Base-by-base conservation (phyloP, 2,888 invertebrate genomes). In the Agrotis puta region DNA sequence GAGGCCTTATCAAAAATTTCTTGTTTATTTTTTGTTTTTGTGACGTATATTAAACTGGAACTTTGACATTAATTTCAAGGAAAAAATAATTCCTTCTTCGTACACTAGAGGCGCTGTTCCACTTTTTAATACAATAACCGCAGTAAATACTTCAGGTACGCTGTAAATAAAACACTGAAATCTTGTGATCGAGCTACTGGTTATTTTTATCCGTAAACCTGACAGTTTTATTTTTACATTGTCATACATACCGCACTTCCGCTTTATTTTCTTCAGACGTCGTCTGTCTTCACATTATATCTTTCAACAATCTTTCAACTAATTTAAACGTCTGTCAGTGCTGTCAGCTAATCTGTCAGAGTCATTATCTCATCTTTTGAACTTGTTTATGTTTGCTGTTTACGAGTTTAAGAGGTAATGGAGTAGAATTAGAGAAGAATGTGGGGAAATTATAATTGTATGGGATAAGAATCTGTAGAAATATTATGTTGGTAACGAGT, bases 301-400 rank as follows among this genome's bases (percentile, higher is more conserved):
- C 50, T 74, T 57, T 65, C 65, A 50, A 18, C 33, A 20, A 54
- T 39, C 64, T 76, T 62, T 79, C 51, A 74, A 74, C 66, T 47
- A 71, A 74, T 83, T 77, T 72, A 58, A 77, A 67, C 77, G 63
- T 61, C 70, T 70, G 61, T 67, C 72, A 66, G 51, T 48, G 16
- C 47, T 22, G 45, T 43, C 53, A 62, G 53, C 59, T 64, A 68
- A 70, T 65, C 69, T 78, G 73, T 73, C 70, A 63, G 47, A 11
- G 24, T 22, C 24, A 16, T 68, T 71, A 74, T 72, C 64, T 59
- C 70, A 72, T 72, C 20, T 67, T 69, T 33, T 33, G 18, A 56
- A 66, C 47, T 74, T 39, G 53, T 48, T 67, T 11, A 39, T 64
- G 56, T 65, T 68, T 74, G 64, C 33, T 65, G 69, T 50, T 62